These are phyloP conservation scores for Labeo catla DNA, from an alignment of 2,113 vertebrate species.

Conservation along the genomic window DNA sequence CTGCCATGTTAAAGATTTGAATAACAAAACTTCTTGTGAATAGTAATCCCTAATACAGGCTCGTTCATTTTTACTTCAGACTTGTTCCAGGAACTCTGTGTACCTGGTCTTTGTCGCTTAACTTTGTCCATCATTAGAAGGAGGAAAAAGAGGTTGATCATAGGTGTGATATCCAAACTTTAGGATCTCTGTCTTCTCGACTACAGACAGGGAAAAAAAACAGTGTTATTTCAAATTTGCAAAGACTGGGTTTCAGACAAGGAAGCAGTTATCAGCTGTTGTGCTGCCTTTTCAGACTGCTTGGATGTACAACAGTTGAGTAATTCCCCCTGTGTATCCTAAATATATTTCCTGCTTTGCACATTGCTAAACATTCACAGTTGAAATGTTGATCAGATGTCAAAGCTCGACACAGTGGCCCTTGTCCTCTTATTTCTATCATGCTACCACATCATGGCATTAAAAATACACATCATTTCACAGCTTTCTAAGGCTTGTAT, in stretches of 20 bases:
- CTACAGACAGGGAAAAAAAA: background rate
- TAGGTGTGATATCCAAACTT: background rate
- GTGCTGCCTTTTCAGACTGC: background rate
- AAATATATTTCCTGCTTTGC: constrained; percentile 11
- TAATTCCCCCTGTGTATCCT: background rate
- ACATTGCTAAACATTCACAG: background rate
- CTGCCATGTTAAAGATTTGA: constrained; percentile 50
- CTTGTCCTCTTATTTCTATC: background rate
- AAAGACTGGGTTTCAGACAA: background rate
- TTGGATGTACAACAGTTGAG: constrained; percentile 1
- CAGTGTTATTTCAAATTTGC: background rate
- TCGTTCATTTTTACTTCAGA: background rate
- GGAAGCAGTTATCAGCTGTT: background rate
- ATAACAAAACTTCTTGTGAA: constrained; percentile 56
- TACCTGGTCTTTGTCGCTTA: background rate
- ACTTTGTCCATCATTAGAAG: background rate
- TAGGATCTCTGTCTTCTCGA: background rate
- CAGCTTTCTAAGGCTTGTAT: background rate
- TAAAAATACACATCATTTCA: background rate
- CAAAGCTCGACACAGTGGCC: background rate
- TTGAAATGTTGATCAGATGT: background rate
- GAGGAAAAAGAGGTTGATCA: background rate
- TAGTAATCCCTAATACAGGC: constrained; percentile 8
- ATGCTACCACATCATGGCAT: background rate
- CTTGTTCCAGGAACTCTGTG: constrained; percentile 52